Evolutionary conservation across 2,888 invertebrate species (phyloP).

Genomic region (Thymelicus sylvestris): DNA sequence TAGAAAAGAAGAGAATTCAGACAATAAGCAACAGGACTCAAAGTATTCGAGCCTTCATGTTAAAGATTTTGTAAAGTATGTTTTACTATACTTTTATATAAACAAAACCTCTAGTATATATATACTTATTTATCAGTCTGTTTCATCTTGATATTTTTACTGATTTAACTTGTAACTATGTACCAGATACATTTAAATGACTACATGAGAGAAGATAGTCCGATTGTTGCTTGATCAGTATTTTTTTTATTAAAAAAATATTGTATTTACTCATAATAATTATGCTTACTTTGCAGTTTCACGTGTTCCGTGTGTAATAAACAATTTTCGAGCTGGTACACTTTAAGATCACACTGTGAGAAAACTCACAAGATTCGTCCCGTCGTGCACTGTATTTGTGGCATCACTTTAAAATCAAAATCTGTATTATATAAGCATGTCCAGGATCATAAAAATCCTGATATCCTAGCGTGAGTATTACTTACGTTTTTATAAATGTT

Average conservation of each 20-base stretch:
- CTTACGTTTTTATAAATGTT: not conserved
- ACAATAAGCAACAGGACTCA: slow-evolving; percentile 54
- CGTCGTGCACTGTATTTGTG: slow-evolving; percentile 75
- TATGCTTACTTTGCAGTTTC: slow-evolving; percentile 61
- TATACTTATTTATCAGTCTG: no score
- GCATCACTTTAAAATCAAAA: slow-evolving; percentile 77
- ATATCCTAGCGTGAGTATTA: slow-evolving; percentile 74
- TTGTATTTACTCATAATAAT: no score
- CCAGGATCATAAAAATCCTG: slow-evolving; percentile 79
- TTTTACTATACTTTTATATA: slow-evolving; percentile 38
- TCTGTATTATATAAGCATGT: slow-evolving; percentile 82
- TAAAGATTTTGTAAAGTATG: slow-evolving; percentile 73
- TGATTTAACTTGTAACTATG: no score
- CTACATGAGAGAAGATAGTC: no score
- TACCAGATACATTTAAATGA: no score
- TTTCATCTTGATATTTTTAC: no score
- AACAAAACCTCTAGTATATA: no score
- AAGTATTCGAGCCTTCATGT: slow-evolving; percentile 66
- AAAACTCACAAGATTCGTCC: slow-evolving; percentile 65
- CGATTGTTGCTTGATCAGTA: no score
- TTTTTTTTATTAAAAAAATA: no score
- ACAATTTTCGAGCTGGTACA: slow-evolving; percentile 77
- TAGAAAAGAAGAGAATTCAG: slow-evolving; percentile 52
- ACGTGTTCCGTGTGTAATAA: slow-evolving; percentile 70
- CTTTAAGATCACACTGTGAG: slow-evolving; percentile 70